Evolutionary conservation across 2,113 vertebrate species (phyloP), one percentile per base, ranked within the genome.

Genomic region (Apteryx owenii): DNA sequence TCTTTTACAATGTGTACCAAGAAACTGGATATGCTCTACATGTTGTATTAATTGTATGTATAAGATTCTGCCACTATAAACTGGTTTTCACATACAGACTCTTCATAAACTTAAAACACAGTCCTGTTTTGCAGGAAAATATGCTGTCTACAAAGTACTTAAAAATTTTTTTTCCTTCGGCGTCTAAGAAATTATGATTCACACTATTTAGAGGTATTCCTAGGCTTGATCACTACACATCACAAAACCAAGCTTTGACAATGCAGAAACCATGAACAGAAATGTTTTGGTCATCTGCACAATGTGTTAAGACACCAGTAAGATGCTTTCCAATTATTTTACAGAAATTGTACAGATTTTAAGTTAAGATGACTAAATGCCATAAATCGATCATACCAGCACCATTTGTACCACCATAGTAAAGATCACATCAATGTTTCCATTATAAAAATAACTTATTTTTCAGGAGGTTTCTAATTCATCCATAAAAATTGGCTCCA

Each of bases 341-440:
- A 88, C 25, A 95, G 72, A 76, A 95, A 78, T 61, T 64, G 42
- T 48, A 93, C 68, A 72, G 82, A 93, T 95, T 95, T 92, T 81
- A 90, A 92, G 44, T 78, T 92, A 91, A 95, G 33, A 91, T n/a
- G 42, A 85, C 85, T 85, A 73, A 95, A 82, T 53, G 42, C 38
- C 81, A 86, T 89, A 95, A 91, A 93, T 96, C 95, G 91, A 90
- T 94, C 84, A 87, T 58, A 89, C 58, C 77, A 95, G 54, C 89
- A 94, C 84, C 89, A 91, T 83, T 97, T 81, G 66, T 89, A 77
- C 88, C 95, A 94, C 94, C 80, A 58, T 29, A 95, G 68, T 83
- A 95, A 95, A 94, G 84, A 97, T 97, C 95, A 95, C 95, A 85
- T 96, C 96, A 97, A 53, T 44, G 62, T 95, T 97, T 95, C 96